These are phyloP conservation scores for Syngnathus typhle DNA, from an alignment of 2,113 vertebrate species.

Conservation along the genomic window DNA sequence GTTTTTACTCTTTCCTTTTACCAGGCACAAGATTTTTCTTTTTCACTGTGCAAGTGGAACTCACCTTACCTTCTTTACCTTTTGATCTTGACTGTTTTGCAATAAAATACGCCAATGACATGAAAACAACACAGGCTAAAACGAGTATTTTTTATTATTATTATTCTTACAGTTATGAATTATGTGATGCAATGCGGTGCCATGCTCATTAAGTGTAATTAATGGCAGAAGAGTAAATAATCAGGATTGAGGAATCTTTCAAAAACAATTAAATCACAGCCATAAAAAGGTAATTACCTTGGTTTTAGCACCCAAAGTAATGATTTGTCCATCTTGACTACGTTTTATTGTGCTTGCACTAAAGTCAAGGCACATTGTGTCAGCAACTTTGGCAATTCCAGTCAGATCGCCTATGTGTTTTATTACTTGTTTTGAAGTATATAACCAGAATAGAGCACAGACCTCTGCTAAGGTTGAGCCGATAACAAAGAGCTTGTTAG, in stretches of 20 bases:
- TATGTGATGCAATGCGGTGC: background rate
- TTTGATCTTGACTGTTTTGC: slow-evolving; percentile 9
- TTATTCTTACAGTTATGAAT: background rate
- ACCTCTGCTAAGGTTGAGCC: background rate
- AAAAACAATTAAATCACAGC: slow-evolving; percentile 3
- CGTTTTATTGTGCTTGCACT: background rate
- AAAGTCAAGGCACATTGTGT: background rate
- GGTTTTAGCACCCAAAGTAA: background rate
- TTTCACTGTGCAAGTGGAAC: background rate
- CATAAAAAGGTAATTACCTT: slow-evolving; percentile 6
- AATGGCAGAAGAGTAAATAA: slow-evolving; percentile 7
- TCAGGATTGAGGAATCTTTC: background rate
- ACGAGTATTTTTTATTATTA: too few species aligned
- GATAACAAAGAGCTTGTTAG: background rate
- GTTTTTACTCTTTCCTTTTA: slow-evolving; percentile 6
- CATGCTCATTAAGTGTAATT: background rate
- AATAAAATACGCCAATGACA: background rate
- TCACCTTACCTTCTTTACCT: slow-evolving; percentile 18
- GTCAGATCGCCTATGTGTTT: background rate
- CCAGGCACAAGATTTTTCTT: background rate
- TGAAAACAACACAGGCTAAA: background rate
- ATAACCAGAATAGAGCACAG: background rate
- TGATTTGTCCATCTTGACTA: background rate
- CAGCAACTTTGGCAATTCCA: background rate
- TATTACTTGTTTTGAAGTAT: background rate